Percentiles rank a stretch among this genome's conserved stretches.
Conservation (phyloP, 2,888 invertebrate species). For the Isoperla grammatica region DNA sequence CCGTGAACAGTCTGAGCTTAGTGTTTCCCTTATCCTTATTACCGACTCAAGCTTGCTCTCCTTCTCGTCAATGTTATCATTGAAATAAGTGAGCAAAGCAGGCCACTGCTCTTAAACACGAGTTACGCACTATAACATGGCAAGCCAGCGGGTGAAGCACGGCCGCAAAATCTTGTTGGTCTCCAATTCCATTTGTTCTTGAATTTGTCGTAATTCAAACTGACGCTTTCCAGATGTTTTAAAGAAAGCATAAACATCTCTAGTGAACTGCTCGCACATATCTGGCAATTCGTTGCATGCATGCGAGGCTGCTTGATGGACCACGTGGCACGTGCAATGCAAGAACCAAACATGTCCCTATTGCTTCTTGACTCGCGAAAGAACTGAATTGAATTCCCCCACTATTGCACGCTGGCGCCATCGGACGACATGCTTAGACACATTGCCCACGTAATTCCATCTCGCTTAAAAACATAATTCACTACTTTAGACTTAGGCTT, state of each 20-base stretch:
- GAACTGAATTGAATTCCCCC: not conserved
- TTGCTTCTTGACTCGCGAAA: not conserved
- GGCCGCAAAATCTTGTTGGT: slow-evolving; percentile 4
- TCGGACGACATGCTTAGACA: not conserved
- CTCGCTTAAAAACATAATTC: no score
- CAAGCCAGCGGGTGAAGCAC: slow-evolving; percentile 9
- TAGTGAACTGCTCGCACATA: slow-evolving; percentile 5
- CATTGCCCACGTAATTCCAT: no score
- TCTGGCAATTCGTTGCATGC: slow-evolving; percentile 2
- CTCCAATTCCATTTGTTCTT: not conserved
- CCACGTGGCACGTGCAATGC: no score
- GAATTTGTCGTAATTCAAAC: not conserved
- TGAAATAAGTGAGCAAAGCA: not conserved
- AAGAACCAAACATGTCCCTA: not conserved
- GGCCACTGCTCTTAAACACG: slow-evolving; percentile 4
- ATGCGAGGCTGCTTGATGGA: not conserved
- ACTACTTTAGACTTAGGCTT: no score
- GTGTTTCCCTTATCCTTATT: not conserved
- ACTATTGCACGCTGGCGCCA: not conserved
- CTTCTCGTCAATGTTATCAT: not conserved
- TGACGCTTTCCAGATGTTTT: slow-evolving; percentile 6
- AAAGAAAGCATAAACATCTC: not conserved
- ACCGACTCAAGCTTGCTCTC: not conserved
- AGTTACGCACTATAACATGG: slow-evolving; percentile 10
- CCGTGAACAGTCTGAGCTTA: not conserved